These are phyloP conservation scores for Muscina levida DNA, from an alignment of 2,888 invertebrate genomes.

Conservation along the genomic window DNA sequence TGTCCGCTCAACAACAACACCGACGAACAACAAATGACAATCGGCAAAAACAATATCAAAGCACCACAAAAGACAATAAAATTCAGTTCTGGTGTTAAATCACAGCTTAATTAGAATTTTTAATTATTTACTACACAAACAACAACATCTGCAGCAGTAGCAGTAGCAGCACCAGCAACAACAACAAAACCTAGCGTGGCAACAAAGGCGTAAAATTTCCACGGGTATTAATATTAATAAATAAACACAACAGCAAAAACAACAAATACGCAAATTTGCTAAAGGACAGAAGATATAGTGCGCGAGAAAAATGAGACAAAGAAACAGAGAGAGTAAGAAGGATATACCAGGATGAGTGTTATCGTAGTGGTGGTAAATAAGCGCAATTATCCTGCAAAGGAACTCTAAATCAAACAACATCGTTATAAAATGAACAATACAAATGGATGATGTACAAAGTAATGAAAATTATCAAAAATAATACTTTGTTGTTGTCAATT, in stretches of 20 bases:
- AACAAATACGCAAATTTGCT: conserved; percentile 28
- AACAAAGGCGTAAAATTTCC: conserved; percentile 68
- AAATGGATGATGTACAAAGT: background rate
- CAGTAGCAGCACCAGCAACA: conserved; percentile 1
- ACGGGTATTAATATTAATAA: conserved; percentile 66
- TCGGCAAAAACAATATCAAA: conserved; percentile 58
- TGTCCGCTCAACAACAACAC: conserved; percentile 20
- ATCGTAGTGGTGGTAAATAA: conserved; percentile 8
- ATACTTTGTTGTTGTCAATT: background rate
- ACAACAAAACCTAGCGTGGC: conserved; percentile 38
- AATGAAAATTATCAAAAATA: conserved; percentile 1
- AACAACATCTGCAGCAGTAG: conserved; percentile 38
- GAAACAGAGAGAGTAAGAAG: background rate
- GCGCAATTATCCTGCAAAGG: background rate
- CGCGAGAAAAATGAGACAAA: background rate
- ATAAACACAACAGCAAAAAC: conserved; percentile 42
- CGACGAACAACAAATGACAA: conserved; percentile 25
- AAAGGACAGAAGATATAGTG: background rate
- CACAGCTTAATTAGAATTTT: conserved; percentile 69
- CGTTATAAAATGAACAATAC: too few relatives aligned
- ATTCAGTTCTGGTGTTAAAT: conserved; percentile 65
- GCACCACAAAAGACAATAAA: conserved; percentile 64
- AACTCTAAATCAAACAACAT: too few relatives aligned
- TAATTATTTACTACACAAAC: conserved; percentile 67
- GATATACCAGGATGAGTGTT: too few relatives aligned